Percentiles rank a stretch among this genome's conserved stretches.
Conservation (phyloP, 1,140 invertebrate species). For the Dendrolimus punctatus region DNA sequence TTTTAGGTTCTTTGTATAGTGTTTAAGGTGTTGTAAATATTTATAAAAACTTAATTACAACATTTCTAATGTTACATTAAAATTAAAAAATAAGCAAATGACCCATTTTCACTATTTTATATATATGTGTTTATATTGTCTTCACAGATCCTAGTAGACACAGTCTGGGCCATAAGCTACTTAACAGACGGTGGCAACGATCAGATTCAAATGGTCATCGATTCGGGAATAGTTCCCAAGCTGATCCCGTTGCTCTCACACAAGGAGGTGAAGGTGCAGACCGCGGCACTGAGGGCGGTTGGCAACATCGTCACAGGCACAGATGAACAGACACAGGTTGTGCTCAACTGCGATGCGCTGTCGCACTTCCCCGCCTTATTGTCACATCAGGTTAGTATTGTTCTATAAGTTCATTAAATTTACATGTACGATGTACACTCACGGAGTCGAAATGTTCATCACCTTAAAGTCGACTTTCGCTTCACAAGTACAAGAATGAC, state of each 20-base stretch:
- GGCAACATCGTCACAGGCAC: constrained; percentile 99
- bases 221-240: constrained; percentile 94
- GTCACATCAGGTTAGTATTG: constrained; percentile 77
- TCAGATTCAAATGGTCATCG: constrained; percentile 99
- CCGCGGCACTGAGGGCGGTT: constrained; percentile 95
- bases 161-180: constrained; percentile 99
- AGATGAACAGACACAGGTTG: constrained; percentile 98
- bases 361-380: constrained; percentile 92
- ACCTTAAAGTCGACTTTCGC: too few species aligned
- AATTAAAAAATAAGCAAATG: too few species aligned
- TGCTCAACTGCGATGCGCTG: constrained; percentile 93
- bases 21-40: too few species aligned
- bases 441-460: too few species aligned
- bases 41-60: too few species aligned
- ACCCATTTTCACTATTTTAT: too few species aligned
- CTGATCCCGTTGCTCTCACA: constrained; percentile 96
- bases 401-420: background rate
- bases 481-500: too few species aligned
- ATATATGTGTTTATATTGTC: too few species aligned
- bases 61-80: too few species aligned
- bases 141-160: constrained; percentile 95
- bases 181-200: constrained; percentile 98
- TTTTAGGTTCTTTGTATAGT: too few species aligned
- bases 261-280: constrained; percentile 98
- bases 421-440: background rate